Evolutionary conservation across 2,113 vertebrate species (phyloP), one percentile per base, ranked within the genome.

Genomic region (Archocentrus centrarchus): DNA sequence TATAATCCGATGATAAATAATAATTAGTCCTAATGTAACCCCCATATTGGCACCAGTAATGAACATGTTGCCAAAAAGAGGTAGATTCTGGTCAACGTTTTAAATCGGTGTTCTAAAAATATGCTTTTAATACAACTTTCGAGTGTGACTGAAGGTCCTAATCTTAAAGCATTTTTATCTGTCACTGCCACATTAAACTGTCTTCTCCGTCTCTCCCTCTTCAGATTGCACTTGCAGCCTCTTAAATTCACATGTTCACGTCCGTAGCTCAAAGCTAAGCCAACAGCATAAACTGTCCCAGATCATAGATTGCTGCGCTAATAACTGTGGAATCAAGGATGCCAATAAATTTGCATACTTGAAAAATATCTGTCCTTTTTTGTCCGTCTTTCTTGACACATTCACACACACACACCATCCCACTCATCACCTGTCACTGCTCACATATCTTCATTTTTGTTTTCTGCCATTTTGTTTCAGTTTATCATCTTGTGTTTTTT

Each of bases 381-480:
- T 73, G 24, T 75, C 41, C 9, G 50, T 86, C 68, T 75, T 50
- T 81, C 75, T 75, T 50, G 47, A 68, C 59, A 84, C 62, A 63
- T 5, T 30, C 59, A 61, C 47, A 75, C 61, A 59, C 66, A 41
- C 78, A 84, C 84, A 75, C 39, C 89, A 75, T 86, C 91, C 88
- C 84, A 93, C 91, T 81, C 86, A 91, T 88, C 90, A 84, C 91
- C 87, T 90, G 91, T 81, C 87, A 79, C 70, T 50, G 76, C 75
- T 81, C 79, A 75, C 77, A 62, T 35, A 60, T 60, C 83, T 37
- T 79, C 47, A 73, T 75, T 32, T 59, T 55, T 75, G 75, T 79
- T 10, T 63, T 18, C 41, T 53, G 30, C n/a, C 50, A 30, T 15
- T 24, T 6, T 11, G 22, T 77, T 47, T 41, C 22, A 20, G 41